These are phyloP conservation scores for Rhipidura dahli DNA, from an alignment of 2,113 vertebrate genomes.

Conservation along the genomic window DNA sequence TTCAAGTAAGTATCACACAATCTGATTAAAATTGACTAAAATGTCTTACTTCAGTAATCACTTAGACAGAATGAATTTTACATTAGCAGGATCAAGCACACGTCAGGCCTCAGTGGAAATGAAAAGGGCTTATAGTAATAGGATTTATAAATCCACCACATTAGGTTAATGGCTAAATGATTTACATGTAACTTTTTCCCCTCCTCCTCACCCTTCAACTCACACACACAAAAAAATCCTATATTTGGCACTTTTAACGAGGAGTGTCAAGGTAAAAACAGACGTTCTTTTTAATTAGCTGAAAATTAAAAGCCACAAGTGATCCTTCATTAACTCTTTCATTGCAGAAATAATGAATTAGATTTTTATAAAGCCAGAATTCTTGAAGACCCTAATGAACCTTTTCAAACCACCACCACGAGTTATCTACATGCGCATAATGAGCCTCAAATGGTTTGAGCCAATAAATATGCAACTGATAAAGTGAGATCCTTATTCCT, in stretches of 20 bases:
- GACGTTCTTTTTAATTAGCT: constrained; percentile 34
- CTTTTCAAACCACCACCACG: constrained; percentile 61
- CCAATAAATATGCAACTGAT: constrained; percentile 67
- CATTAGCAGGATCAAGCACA: constrained; percentile 77
- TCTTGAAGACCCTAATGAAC: constrained; percentile 70
- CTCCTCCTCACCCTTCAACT: constrained; percentile 74
- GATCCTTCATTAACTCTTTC: constrained; percentile 60
- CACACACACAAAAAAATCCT: not conserved
- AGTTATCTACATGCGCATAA: constrained; percentile 60
- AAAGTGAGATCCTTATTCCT: constrained; percentile 64
- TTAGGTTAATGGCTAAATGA: constrained; percentile 81
- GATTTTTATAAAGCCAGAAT: constrained; percentile 65
- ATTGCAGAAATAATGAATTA: constrained; percentile 73
- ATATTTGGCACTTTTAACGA: constrained; percentile 65
- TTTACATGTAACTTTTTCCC: constrained; percentile 76
- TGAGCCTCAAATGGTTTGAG: constrained; percentile 64
- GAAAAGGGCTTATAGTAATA: constrained; percentile 78
- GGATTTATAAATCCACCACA: constrained; percentile 78
- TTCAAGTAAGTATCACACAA: constrained; percentile 69
- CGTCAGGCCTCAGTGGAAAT: constrained; percentile 75
- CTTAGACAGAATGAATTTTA: constrained; percentile 78
- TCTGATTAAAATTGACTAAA: constrained; percentile 76
- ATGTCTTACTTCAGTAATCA: constrained; percentile 78
- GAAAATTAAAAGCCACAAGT: constrained; percentile 35
- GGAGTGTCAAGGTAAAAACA: constrained; percentile 68